Conservation (phyloP, 2,888 invertebrate species). For the Drosophila meridionalis region DNA sequence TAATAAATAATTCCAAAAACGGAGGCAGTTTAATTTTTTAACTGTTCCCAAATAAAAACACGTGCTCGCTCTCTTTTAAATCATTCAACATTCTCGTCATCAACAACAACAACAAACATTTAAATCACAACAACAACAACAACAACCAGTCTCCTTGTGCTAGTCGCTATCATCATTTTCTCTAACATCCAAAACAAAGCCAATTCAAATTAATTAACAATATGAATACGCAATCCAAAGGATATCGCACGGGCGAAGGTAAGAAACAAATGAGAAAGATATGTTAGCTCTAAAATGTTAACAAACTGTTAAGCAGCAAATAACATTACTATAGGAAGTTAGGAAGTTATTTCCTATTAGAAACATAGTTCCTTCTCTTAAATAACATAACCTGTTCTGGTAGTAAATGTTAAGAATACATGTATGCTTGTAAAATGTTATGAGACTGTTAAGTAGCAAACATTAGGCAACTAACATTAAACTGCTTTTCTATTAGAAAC, state of each 20-base stretch:
- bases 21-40: constrained; percentile 49
- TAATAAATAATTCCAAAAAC: constrained; percentile 17
- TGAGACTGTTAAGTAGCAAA: background rate
- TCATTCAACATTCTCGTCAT: constrained; percentile 57
- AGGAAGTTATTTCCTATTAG: too few relatives aligned
- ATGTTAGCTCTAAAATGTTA: background rate
- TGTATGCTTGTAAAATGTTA: too few relatives aligned
- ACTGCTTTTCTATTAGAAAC: too few relatives aligned
- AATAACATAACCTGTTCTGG: too few relatives aligned
- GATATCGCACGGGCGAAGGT: constrained; percentile 85
- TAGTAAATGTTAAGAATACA: too few relatives aligned
- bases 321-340: too few relatives aligned
- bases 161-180: constrained; percentile 78
- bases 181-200: constrained; percentile 33
- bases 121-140: constrained; percentile 26
- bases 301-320: background rate
- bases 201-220: constrained; percentile 50
- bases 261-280: constrained; percentile 44
- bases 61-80: constrained; percentile 49
- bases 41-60: constrained; percentile 11
- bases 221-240: constrained; percentile 85
- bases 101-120: constrained; percentile 66
- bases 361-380: too few relatives aligned
- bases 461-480: too few relatives aligned
- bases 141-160: constrained; percentile 70